Evolutionary conservation across 30 jellyfish, hydroid and myxozoan genomes (phyloP).

Genomic region (Mastigias papua): DNA sequence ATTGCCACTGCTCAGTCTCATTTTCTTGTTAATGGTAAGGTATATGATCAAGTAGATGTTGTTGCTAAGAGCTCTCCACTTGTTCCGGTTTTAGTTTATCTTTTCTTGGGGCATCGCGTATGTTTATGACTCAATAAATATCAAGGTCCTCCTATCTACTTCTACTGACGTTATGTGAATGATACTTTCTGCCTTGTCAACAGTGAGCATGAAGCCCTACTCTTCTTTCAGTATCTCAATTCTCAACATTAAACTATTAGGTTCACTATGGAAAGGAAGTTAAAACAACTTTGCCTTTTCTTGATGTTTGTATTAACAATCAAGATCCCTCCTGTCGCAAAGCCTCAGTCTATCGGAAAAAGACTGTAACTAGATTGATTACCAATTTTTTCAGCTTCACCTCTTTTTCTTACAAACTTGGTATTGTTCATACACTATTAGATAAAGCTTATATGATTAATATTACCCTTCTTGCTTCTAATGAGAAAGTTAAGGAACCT

Average conservation of each 20-base stretch:
- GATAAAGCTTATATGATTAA: not conserved
- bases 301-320: not conserved
- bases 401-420: not conserved
- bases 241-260: not conserved
- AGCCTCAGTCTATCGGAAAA: not conserved
- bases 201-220: not conserved
- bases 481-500: not conserved
- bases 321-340: not conserved
- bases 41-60: not conserved
- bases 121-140: not conserved
- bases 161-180: not conserved
- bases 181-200: not conserved
- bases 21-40: not conserved
- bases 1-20: not conserved
- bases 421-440: not conserved
- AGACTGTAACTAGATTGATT: not conserved
- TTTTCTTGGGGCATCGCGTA: not conserved
- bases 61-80: not conserved
- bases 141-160: not conserved
- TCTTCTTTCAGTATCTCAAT: not conserved
- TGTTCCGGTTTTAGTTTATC: not conserved
- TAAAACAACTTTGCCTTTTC: not conserved
- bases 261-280: not conserved
- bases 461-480: not conserved
- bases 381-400: not conserved